Percentiles rank a stretch among this genome's conserved stretches.
Evolutionary conservation across 2,888 invertebrate genomes (phyloP).

Genomic region (Steromphala cineraria): DNA sequence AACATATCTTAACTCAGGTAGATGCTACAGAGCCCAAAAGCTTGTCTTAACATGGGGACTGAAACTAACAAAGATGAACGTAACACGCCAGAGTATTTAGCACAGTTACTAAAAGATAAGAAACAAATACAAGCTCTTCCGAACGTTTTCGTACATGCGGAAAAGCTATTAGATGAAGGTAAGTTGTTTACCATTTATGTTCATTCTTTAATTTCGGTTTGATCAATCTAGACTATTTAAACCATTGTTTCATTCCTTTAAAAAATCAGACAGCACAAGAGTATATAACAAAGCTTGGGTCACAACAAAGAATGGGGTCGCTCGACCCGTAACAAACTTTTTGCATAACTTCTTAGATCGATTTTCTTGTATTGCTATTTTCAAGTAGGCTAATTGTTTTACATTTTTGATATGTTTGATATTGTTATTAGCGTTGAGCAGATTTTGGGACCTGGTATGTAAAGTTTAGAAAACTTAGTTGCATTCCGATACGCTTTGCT

Average conservation of each 20-base stretch:
- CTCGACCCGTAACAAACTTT: slow-evolving; percentile 6
- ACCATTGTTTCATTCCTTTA: too few relatives aligned
- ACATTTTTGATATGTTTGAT: not conserved
- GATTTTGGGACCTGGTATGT: not conserved
- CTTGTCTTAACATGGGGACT: slow-evolving; percentile 69
- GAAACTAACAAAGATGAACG: slow-evolving; percentile 73
- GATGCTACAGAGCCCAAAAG: slow-evolving; percentile 61
- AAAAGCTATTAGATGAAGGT: slow-evolving; percentile 99
- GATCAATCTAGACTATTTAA: too few relatives aligned
- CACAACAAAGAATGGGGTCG: slow-evolving; percentile 11
- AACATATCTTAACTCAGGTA: slow-evolving; percentile 69
- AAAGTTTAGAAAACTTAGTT: not conserved
- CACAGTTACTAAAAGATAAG: slow-evolving; percentile 99
- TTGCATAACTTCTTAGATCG: not conserved
- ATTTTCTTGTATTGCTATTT: not conserved
- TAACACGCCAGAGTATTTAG: slow-evolving; percentile 92
- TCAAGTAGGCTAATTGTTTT: not conserved
- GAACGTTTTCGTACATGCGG: slow-evolving; percentile 99
- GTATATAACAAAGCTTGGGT: too few relatives aligned
- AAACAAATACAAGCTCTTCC: slow-evolving; percentile 99
- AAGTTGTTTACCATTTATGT: slow-evolving; percentile 73
- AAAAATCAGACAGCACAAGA: too few relatives aligned
- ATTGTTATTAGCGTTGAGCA: not conserved
- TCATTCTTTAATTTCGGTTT: not conserved
- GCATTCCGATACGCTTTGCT: slow-evolving; percentile 9